Evolutionary conservation across 2,797 vertebrate species (phyloP).

Genomic region (Dipus sagitta): DNA sequence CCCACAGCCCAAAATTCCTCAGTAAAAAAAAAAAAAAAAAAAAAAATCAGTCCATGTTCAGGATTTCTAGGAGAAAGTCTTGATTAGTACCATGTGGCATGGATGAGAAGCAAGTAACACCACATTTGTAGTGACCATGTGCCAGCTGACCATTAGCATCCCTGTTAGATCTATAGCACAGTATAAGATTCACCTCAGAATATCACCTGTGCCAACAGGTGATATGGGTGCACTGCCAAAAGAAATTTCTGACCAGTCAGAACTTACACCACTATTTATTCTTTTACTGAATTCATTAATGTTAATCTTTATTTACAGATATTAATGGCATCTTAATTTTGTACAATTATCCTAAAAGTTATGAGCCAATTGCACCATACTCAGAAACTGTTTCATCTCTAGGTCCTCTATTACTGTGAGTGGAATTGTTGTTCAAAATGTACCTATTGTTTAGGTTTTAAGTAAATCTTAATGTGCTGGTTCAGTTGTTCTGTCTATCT

Average conservation of each 20-base stretch:
- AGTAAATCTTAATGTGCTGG: not conserved
- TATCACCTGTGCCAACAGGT: not conserved
- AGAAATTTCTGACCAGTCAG: constrained; percentile 54
- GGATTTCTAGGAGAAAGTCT: not conserved
- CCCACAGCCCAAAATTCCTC: not conserved
- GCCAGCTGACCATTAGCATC: not conserved
- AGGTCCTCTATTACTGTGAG: not conserved
- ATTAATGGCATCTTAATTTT: not conserved
- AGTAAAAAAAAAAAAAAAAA: not conserved
- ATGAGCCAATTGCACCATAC: not conserved
- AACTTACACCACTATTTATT: not conserved
- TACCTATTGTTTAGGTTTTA: not conserved
- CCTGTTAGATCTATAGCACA: not conserved
- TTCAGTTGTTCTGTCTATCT: not conserved
- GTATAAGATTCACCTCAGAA: not conserved
- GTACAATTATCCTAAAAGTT: not conserved
- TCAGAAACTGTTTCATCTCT: not conserved
- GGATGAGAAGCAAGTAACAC: not conserved
- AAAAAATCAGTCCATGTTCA: not conserved
- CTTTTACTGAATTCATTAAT: not conserved
- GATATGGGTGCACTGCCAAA: not conserved
- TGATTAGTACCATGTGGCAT: not conserved
- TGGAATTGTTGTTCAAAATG: constrained; percentile 10
- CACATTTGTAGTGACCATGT: not conserved
- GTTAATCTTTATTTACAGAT: not conserved